Evolutionary conservation across 2,797 vertebrate species (phyloP), one percentile per base, ranked within the genome.

Genomic region (Heterohyrax brucei): DNA sequence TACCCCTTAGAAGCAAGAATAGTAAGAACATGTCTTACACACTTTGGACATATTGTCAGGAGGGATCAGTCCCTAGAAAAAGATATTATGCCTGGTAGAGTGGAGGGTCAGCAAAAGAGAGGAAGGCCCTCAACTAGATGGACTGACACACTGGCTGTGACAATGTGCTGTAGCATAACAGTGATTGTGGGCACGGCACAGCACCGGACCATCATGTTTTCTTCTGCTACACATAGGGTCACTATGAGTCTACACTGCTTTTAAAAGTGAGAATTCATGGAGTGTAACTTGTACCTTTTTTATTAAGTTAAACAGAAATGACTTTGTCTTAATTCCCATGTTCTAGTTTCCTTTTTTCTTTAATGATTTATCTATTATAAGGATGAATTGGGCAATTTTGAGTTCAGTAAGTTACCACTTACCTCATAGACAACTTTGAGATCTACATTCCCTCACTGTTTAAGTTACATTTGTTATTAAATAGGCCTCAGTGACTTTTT

Each of bases 391-490:
- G 22, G 21, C 10, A 75, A 88, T 80, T 90, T 88, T 86, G 33
- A 33, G 13, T 44, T 73, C 33, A 95, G 28, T 72, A 89, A 79
- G 86, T 94, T 78, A 86, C 26, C 59, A 75, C 28, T 73, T 0
- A 44, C 4, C 22, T 59, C 30, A 61, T 33, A 83, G 46, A 85
- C 86, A 94, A 76, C 3, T 18, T 10, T 10, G 79, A 87, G 7
- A 61, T 28, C 76, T 83, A 48, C 18, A 94, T 85, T 72, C 39
- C 48, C 48, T 86, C 83, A 87, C 26, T 66, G 85, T 85, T 84
- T 92, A 44, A 93, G 87, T 28, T 53, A 75, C 26, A 90, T 68
- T 87, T 87, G 12, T 85, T 79, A 62, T 78, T 77, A 95, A 94
- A 73, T n/a, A 70, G 14, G 79, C 16, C 46, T 97, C 80, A 87